These are phyloP conservation scores for Bolinopsis microptera DNA, from an alignment of 37 sponge, comb jelly and placozoan genomes.

Conservation along the genomic window DNA sequence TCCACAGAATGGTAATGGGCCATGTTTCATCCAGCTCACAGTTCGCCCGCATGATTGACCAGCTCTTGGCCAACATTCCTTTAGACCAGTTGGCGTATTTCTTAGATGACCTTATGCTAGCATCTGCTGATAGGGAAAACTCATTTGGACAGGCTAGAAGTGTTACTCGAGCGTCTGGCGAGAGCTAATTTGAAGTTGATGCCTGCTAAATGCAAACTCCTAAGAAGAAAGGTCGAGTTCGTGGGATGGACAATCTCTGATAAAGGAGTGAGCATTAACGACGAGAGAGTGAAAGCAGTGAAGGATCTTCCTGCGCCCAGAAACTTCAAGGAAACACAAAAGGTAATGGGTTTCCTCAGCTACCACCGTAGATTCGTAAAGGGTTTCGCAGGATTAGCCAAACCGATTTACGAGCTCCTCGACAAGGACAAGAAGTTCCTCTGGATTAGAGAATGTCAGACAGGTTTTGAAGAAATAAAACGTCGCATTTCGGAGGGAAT, in stretches of 20 bases:
- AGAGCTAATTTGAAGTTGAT: constrained; percentile 3
- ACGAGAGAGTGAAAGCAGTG: constrained; percentile 37
- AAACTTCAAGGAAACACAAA: constrained; percentile 11
- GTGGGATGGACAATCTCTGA: constrained; percentile 42
- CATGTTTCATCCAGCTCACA: not conserved
- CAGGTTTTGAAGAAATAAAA: not conserved
- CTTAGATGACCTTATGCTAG: constrained; percentile 7
- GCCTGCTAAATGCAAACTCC: constrained; percentile 30
- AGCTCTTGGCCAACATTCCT: not conserved
- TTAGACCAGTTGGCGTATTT: constrained; percentile 2
- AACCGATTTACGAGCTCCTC: constrained; percentile 42
- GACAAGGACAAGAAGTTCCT: not conserved
- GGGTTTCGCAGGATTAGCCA: not conserved
- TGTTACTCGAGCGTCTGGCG: not conserved
- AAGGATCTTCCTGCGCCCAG: not conserved
- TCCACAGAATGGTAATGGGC: constrained; percentile 38
- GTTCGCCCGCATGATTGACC: constrained; percentile 33
- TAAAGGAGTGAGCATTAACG: not conserved
- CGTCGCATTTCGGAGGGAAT: not conserved
- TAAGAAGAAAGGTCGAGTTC: not conserved
- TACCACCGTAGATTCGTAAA: constrained; percentile 8
- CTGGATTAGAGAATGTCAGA: not conserved
- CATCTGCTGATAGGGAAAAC: too few species aligned
- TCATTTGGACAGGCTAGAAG: not conserved
- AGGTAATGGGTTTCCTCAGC: constrained; percentile 13